Base-by-base conservation (phyloP, 2,113 vertebrate genomes). In the Saiga tatarica region DNA sequence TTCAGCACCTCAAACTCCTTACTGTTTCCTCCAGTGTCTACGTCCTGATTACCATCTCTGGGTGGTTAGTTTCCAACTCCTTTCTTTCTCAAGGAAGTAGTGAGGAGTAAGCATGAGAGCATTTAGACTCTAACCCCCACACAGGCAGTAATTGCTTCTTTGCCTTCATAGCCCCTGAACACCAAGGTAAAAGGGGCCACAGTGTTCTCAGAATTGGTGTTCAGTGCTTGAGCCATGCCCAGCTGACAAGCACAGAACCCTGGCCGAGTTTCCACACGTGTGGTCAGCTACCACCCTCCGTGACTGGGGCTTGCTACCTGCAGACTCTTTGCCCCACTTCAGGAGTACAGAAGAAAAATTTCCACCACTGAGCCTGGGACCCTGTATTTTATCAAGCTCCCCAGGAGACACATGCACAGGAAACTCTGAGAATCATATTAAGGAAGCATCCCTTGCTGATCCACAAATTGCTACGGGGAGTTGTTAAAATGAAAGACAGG, bases 41-140 rank as follows among this genome's bases (percentile, higher is more conserved):
- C 59, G 87, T 97, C 83, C 96, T 97, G 91, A 88, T 94, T 94
- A 97, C 71, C 95, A 93, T 23, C 57, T 96, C 55, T 97, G 33
- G 91, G 87, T 95, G 96, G 59, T 91, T 71, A 91, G 79, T 3
- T 71, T 2, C 89, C 28, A 47, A 97, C 78, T 42, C 21, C 50
- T 12, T 89, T 14, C 30, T 57, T 92, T 78, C 53, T 86, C 64
- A 33, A 79, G 45, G 17, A 62, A 94, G 52, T 1, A 7, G 6
- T 71, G 82, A 71, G 55, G 25, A 85, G 25, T 60, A 59, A 67
- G 62, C 0, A 2, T 19, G 36, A 64, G 25, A 45, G 12, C 17
- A 30, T 50, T 64, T 33, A 60, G 21, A 28, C 33, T 81, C 91
- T 62, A 45, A 55, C 19, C 9, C 33, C 64, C 7, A 33, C 33